phyloP scores from a whole-genome alignment of 2,797 vertebrate genomes.

The Manis pentadactyla region DNA sequence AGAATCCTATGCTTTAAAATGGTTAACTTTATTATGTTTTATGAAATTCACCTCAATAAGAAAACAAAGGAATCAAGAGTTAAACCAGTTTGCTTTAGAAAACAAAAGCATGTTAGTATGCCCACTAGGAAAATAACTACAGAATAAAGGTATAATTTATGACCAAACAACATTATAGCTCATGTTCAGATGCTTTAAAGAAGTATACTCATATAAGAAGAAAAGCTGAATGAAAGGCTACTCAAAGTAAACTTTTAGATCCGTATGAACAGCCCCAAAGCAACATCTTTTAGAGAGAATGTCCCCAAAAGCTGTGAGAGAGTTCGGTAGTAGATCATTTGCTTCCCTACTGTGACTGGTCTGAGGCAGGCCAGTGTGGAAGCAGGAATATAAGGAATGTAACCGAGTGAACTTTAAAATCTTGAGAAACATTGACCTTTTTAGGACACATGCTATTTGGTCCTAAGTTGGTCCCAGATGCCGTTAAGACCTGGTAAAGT shows the following conservation, averaged over 20 bases:
- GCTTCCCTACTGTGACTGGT: neutral
- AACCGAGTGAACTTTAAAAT: neutral
- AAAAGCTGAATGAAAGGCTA: neutral
- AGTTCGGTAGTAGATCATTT: neutral
- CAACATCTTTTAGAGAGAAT: neutral
- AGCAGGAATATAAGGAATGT: neutral
- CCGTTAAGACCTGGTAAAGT: neutral
- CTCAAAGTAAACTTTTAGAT: constrained; percentile 2
- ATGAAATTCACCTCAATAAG: neutral
- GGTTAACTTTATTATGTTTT: constrained; percentile 13
- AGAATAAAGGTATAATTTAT: neutral
- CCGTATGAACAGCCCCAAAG: neutral
- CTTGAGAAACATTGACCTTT: constrained; percentile 1
- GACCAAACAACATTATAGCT: neutral
- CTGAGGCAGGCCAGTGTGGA: neutral
- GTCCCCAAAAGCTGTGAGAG: neutral
- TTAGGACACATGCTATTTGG: neutral
- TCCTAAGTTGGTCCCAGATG: neutral
- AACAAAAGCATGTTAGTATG: constrained; percentile 33
- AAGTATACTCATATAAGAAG: neutral
- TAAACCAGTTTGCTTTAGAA: constrained; percentile 64
- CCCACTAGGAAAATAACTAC: constrained; percentile 30
- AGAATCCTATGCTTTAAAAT: neutral
- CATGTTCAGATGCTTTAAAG: constrained; percentile 39
- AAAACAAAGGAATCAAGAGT: constrained; percentile 54